phyloP scores from a whole-genome alignment of 1,140 invertebrate genomes.

The Cecropterus lyciades region DNA sequence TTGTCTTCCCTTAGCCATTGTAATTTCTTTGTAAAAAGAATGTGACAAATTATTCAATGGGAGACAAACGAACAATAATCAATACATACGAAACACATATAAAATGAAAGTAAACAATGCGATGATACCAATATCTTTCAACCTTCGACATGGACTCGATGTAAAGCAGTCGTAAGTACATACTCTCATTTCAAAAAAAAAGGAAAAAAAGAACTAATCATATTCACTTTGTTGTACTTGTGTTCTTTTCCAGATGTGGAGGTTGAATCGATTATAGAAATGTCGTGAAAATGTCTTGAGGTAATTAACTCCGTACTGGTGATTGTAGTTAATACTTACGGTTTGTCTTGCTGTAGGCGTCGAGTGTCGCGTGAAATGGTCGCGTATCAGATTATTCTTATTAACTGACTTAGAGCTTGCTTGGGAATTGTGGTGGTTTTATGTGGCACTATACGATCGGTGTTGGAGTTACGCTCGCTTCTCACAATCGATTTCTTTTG shows the following conservation, averaged over 20 bases:
- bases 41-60: no score
- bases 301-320: conserved; percentile 83
- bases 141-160: conserved; percentile 75
- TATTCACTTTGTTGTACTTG: conserved; percentile 84
- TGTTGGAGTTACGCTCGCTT: conserved; percentile 55
- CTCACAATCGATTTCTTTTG: conserved; percentile 20
- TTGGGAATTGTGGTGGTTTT: conserved; percentile 64
- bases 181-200: conserved; percentile 54
- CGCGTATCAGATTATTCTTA: conserved; percentile 47
- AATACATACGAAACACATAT: no score
- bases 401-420: conserved; percentile 68
- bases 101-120: background rate
- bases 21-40: no score
- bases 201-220: conserved; percentile 63
- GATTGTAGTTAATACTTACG: conserved; percentile 73
- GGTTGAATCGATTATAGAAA: conserved; percentile 84
- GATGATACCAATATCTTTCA: no score
- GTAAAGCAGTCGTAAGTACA: conserved; percentile 79
- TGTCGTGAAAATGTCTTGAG: conserved; percentile 83
- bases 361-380: conserved; percentile 38
- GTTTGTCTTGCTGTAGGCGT: conserved; percentile 64
- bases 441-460: conserved; percentile 47
- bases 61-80: no score
- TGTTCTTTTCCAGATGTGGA: conserved; percentile 84
- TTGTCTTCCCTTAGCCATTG: no score